phyloP scores from a whole-genome alignment of 2,888 invertebrate genomes.

The Epiperipatus broadwayi region DNA sequence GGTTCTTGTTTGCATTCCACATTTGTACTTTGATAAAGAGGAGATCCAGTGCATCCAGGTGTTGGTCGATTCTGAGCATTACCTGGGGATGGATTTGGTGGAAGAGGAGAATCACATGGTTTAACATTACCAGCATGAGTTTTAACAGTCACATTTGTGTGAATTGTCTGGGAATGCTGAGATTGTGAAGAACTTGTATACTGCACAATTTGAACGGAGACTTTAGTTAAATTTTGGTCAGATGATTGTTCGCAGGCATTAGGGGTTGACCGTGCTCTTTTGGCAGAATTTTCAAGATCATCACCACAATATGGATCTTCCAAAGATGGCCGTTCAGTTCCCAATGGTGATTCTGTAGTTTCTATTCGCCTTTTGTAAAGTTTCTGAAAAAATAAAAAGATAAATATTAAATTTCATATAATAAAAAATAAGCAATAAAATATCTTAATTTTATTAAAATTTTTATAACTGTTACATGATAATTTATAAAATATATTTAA shows the following conservation, averaged over 20 bases:
- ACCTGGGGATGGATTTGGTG: too few species aligned
- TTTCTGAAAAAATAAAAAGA: too few species aligned
- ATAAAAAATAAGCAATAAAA: too few species aligned
- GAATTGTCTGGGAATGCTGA: constrained; percentile 70
- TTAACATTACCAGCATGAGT: constrained; percentile 35
- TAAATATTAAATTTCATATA: too few species aligned
- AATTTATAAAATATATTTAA: too few species aligned
- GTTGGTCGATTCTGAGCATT: too few species aligned
- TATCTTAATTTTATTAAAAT: too few species aligned
- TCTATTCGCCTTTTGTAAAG: constrained; percentile 13
- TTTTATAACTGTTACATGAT: too few species aligned
- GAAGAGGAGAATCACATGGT: constrained; percentile 12
- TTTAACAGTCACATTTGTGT: constrained; percentile 73
- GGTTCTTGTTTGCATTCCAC: constrained; percentile 64
- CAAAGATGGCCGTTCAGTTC: constrained; percentile 6
- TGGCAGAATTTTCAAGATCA: constrained; percentile 12
- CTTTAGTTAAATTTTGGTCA: constrained; percentile 30
- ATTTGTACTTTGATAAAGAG: constrained; percentile 16
- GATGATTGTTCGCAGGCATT: not conserved
- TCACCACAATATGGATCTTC: too few species aligned
- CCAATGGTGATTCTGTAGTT: not conserved
- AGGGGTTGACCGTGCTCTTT: constrained; percentile 9
- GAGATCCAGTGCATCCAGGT: not conserved
- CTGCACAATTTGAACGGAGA: constrained; percentile 79
- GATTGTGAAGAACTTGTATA: constrained; percentile 51